Evolutionary conservation across 2,113 vertebrate species (phyloP), one percentile per base, ranked within the genome.

Genomic region (Megaleporinus macrocephalus): DNA sequence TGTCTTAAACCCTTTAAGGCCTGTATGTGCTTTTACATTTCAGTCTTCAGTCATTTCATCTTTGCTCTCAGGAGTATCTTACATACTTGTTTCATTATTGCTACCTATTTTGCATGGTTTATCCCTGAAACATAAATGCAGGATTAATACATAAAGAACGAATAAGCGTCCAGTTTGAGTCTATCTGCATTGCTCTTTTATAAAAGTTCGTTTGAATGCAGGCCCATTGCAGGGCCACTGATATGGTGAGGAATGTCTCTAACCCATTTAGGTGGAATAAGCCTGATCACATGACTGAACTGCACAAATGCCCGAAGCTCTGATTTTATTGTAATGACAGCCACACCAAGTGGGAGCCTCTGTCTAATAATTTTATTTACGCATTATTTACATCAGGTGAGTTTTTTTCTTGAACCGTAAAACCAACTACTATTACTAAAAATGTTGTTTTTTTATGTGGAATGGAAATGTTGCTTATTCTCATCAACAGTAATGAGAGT

Each of bases 171-270:
- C 33, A 36, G 33, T 4, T 9, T 47, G 14, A 33, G 22, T 78
- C 44, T 11, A 4, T 47, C 44, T 47, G 5, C 12, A 47, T 62
- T 27, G 33, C 44, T n/a, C 33, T 84, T 26, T 15, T 6, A 22
- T 73, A 80, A 47, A 80, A 75, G 26, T 49, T 82, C n/a, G n/a
- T n/a, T n/a, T 91, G 57, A 47, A 91, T 91, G 90, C 12, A 91
- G 92, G 89, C 86, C 0, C 73, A 29, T 30, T 78, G 62, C 49
- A 0, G 44, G 68, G 18, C 70, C 41, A 30, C 47, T 73, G 79
- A 49, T 36, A 82, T 78, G 47, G 41, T 65, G 27, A 53, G 29
- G 11, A 30, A 55, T 65, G 26, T 57, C 29, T 80, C 82, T 53
- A 69, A 86, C 69, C 75, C 61, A 77, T 36, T 78, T 13, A 79